Evolutionary conservation across 2,888 invertebrate species (phyloP).

Genomic region (Himalopsyche tibetana): DNA sequence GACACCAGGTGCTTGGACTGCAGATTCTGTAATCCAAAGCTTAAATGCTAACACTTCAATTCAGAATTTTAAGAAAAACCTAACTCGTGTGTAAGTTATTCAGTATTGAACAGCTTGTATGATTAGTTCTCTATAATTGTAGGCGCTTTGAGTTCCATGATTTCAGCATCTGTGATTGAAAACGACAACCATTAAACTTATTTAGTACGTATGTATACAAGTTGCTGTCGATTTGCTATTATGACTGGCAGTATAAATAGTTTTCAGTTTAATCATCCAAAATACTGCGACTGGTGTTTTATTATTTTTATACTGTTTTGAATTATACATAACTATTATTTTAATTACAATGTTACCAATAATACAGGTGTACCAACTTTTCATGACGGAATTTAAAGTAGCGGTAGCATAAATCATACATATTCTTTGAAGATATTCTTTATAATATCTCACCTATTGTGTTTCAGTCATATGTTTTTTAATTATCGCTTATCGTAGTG

Average conservation of each 20-base stretch:
- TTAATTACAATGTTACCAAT: conserved; percentile 14
- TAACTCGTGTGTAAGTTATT: neutral
- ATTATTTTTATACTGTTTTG: no score
- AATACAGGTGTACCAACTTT: conserved; percentile 22
- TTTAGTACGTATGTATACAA: neutral
- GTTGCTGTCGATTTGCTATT: neutral
- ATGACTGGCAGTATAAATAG: neutral
- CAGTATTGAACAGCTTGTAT: neutral
- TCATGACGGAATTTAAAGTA: neutral
- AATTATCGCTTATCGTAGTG: no score
- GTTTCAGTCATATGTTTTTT: no score
- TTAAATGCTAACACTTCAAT: neutral
- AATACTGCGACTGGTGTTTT: no score
- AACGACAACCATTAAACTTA: neutral
- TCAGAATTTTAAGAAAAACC: conserved; percentile 18
- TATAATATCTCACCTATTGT: no score
- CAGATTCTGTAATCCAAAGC: neutral
- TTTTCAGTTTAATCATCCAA: neutral
- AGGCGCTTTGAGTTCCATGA: neutral
- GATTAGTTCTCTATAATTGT: neutral
- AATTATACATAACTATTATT: neutral
- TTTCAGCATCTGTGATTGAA: conserved; percentile 1
- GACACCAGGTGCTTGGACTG: no score
- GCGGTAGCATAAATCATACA: no score
- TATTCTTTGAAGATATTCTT: no score